Conservation (phyloP, 2,113 vertebrate genomes). For the Platichthys stellatus region DNA sequence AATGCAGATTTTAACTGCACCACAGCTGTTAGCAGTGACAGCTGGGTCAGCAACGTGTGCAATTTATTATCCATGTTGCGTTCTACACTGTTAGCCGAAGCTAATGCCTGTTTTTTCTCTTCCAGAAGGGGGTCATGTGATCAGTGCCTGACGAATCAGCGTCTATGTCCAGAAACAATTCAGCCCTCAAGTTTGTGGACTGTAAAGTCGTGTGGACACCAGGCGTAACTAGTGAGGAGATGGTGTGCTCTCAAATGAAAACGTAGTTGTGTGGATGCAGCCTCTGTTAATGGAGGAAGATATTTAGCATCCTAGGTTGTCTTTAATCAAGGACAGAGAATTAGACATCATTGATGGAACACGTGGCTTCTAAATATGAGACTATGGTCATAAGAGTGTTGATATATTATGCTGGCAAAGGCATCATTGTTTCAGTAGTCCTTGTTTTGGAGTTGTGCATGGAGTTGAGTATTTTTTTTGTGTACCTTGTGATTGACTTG, state of each 20-base stretch:
- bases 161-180: too few relatives aligned
- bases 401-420: conserved; percentile 5
- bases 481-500: neutral
- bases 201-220: too few relatives aligned
- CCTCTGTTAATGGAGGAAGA: neutral
- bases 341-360: conserved; percentile 9
- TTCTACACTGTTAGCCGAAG: neutral
- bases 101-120: neutral
- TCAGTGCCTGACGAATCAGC: neutral
- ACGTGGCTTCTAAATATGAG: conserved; percentile 1
- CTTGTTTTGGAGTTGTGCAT: conserved; percentile 13
- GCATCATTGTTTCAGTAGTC: conserved; percentile 14
- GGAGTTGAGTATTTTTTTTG: conserved; percentile 3
- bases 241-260: neutral
- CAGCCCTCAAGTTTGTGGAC: too few relatives aligned
- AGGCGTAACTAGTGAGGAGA: neutral
- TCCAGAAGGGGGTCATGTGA: neutral
- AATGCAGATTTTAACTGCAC: neutral
- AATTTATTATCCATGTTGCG: too few relatives aligned
- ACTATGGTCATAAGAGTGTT: neutral
- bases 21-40: too few relatives aligned
- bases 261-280: neutral
- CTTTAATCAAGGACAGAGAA: neutral
- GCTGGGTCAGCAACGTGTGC: neutral
- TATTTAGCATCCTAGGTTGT: neutral